Evolutionary conservation across 2,797 vertebrate species (phyloP), one percentile per base, ranked within the genome.

Genomic region (Sylvilagus floridanus): DNA sequence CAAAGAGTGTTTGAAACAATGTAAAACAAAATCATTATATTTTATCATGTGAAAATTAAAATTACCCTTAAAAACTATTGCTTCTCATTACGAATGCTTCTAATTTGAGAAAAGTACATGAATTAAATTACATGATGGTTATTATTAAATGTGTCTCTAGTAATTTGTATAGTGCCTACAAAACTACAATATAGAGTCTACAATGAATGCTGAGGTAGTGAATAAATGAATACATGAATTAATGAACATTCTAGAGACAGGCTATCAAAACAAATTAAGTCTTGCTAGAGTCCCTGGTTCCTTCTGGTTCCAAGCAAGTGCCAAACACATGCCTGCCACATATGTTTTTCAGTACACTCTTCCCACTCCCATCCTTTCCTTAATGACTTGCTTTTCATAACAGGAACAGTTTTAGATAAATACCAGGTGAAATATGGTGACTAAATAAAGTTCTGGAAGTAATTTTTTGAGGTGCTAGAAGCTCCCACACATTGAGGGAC

Each of bases 401-500:
- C 91, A 82, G 57, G 52, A 96, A 96, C 75, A 76, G 88, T 73
- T 95, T 93, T 95, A 95, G 94, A 96, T 95, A 97, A 97, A 96
- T 86, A 92, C 66, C 96, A 95, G 95, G 94, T 97, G 94, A 95
- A 96, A 95, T 77, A 71, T 21, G 37, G 88, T 91, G 82, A 78
- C 84, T 91, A 84, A 95, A 88, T 79, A 86, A 95, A 83, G 93
- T 83, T 95, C 91, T 97, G 88, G 84, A 95, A 97, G 73, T 90
- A 84, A 90, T 95, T 96, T 95, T 95, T 95, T 91, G 88, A 97
- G 94, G 96, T 96, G 91, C 93, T 85, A 96, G 90, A 88, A 92
- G 92, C 92, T 96, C 82, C 91, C 96, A 97, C 94, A 97, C 90
- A 94, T 78, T 87, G 87, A 91, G 26, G 24, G 94, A 93, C 92